Base-by-base conservation (phyloP, 2,113 vertebrate species). In the Rhinolophus ferrumequinum region DNA sequence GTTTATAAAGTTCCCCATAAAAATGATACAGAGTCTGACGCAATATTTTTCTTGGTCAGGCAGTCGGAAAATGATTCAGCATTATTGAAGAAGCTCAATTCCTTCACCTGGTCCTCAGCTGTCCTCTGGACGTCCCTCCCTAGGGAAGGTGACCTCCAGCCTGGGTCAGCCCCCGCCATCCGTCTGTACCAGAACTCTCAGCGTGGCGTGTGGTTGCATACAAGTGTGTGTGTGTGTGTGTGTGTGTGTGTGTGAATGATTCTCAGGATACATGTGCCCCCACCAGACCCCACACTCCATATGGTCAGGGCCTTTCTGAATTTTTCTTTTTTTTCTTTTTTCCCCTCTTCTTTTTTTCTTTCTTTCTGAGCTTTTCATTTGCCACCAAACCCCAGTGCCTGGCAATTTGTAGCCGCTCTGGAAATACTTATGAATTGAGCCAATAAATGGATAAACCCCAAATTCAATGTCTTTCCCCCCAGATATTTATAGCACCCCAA, bases 11-110 rank as follows among this genome's bases (percentile, higher is more conserved):
- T 8, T 44, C 66, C 66, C 60, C 33, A 4, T 50, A 18, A 85
- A 93, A 52, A 66, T 2, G 2, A 33, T 35, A 69, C 47, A 47
- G 58, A 33, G 6, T 22, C 73, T 24, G 83, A 82, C 28, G 95
- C 47, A 70, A 8, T 62, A 21, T 35, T 89, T 81, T 95, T 88
- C 77, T 86, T 50, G 70, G 70, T 86, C 85, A 90, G 80, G 62
- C 0, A 0, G 13, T 30, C 58, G 79, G 81, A 33, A 60, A 41
- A 44, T 24, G n/a, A 47, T 14, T 70, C 81, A 18, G 10, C 50
- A 5, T n/a, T 60, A 60, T 62, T 56, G 26, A 41, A 38, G 66
- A 52, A 18, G 26, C 38, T 54, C 8, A 11, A 5, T 0, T 4
- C 64, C 24, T 52, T 50, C 33, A 24, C 56, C 41, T 4, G 12